Conservation (phyloP, 2,113 vertebrate species). For the Megaceryle torquata region DNA sequence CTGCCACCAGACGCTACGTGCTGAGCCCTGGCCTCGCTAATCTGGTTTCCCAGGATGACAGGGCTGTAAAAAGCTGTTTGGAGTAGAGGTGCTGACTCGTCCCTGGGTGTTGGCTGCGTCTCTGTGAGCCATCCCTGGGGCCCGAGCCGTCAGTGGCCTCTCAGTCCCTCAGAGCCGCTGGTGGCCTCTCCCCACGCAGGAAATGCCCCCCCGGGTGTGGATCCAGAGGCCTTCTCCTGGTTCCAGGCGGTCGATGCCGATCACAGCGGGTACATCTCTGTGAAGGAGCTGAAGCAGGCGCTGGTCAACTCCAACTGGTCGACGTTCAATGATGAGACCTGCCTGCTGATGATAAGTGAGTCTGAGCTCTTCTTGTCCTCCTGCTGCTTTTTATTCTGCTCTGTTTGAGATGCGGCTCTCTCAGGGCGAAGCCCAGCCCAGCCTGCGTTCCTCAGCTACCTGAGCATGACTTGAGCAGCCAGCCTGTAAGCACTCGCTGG, state of each 20-base stretch:
- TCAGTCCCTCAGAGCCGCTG: rapidly evolving
- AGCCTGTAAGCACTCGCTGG: not conserved
- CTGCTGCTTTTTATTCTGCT: rapidly evolving
- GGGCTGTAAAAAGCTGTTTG: not conserved
- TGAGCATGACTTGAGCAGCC: rapidly evolving
- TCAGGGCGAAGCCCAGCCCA: not conserved
- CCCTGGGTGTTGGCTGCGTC: not conserved
- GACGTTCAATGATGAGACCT: constrained; percentile 90
- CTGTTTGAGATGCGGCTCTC: rapidly evolving
- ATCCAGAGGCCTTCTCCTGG: constrained; percentile 90
- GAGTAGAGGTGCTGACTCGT: not conserved
- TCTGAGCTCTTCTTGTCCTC: not conserved
- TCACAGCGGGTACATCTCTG: constrained; percentile 87
- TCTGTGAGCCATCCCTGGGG: not conserved
- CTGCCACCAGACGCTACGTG: not conserved
- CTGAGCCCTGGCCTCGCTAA: not conserved
- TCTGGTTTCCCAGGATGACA: rapidly evolving
- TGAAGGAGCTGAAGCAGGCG: constrained; percentile 91
- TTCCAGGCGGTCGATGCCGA: constrained; percentile 89
- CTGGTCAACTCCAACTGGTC: constrained; percentile 96
- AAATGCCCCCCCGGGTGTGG: constrained; percentile 80
- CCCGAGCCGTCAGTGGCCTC: too few relatives aligned
- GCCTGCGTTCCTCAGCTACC: not conserved
- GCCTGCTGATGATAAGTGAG: constrained; percentile 96
- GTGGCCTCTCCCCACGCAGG: constrained; percentile 63